Conservation (phyloP, 2,888 invertebrate genomes). For the Pollenia amentaria region DNA sequence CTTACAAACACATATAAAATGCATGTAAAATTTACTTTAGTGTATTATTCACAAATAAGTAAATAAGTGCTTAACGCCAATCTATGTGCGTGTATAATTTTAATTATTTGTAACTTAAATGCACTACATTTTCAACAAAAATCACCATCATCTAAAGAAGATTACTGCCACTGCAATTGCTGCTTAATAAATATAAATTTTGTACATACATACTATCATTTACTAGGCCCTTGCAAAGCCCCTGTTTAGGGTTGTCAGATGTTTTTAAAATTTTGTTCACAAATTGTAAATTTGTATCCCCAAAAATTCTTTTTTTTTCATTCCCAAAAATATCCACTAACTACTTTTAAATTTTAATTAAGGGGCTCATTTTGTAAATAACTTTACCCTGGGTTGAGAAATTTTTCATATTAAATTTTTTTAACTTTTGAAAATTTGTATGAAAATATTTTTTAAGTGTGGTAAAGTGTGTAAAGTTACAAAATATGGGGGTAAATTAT, state of each 20-base stretch:
- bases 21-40: slow-evolving; percentile 17
- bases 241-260: neutral
- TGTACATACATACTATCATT: neutral
- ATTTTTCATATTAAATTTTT: no score
- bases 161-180: slow-evolving; percentile 19
- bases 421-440: no score
- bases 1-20: slow-evolving; percentile 21
- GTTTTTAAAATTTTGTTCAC: no score
- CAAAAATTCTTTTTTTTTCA: no score
- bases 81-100: slow-evolving; percentile 31
- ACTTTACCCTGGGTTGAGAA: no score
- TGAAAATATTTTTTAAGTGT: no score
- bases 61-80: slow-evolving; percentile 30
- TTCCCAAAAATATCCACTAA: no score
- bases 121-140: slow-evolving; percentile 7
- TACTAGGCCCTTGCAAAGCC: neutral
- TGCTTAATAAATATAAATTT: neutral
- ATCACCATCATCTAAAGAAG: neutral
- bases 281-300: no score
- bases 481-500: no score
- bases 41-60: neutral
- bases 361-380: no score
- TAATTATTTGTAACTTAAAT: slow-evolving; percentile 44
- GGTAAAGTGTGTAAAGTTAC: no score
- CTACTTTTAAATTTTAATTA: no score